Conservation (phyloP, 2,113 vertebrate genomes). For the Seriola dumerili region DNA sequence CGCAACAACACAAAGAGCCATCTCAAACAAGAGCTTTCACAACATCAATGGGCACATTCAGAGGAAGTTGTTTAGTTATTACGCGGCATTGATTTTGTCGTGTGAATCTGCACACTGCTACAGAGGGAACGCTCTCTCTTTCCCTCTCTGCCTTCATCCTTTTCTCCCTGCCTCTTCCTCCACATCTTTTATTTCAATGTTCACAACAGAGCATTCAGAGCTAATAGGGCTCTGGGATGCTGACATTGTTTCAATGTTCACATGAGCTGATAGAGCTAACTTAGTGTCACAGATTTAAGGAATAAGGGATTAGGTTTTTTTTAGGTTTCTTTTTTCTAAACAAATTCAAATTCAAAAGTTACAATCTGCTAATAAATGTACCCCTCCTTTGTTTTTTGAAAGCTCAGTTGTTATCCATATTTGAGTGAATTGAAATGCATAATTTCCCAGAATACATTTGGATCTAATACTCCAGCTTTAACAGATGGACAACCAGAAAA, state of each 20-base stretch:
- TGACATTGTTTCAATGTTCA: background rate
- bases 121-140: background rate
- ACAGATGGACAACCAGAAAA: background rate
- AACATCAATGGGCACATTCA: slow-evolving; percentile 68
- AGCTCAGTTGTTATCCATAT: too few species aligned
- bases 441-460: background rate
- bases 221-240: too few species aligned
- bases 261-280: background rate
- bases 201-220: slow-evolving; percentile 4
- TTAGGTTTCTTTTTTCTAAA: background rate
- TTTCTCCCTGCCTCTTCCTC: background rate
- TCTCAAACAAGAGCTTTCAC: slow-evolving; percentile 62
- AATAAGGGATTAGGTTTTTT: background rate
- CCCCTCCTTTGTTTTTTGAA: background rate
- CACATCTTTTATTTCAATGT: background rate
- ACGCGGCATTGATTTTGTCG: slow-evolving; percentile 65
- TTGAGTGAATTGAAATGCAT: background rate
- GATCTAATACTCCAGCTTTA: background rate
- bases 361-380: background rate
- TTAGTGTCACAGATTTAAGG: background rate
- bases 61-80: slow-evolving; percentile 71
- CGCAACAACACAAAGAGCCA: slow-evolving; percentile 1
- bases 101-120: slow-evolving; percentile 47
- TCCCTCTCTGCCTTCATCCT: background rate
- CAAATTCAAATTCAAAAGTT: background rate